Base-by-base conservation (phyloP, 92 coral and sea anemone genomes). In the Zoanthus solanderi region DNA sequence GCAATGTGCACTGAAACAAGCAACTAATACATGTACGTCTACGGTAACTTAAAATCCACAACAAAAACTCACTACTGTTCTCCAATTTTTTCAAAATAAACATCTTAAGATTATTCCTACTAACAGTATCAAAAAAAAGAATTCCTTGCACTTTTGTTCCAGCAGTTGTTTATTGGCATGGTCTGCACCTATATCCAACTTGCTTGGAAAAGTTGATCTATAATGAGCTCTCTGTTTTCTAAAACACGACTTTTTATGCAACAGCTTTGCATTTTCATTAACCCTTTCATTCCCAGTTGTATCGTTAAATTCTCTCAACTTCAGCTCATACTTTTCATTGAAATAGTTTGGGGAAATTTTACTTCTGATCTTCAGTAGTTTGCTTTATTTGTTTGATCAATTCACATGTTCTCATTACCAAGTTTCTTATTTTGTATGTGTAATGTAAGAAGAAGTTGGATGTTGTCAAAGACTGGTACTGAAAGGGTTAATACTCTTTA, bases 61-160 rank as follows among this genome's bases (percentile, higher is more conserved):
- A 76, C 65, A 76, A 50, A 18, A 76, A 76, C 44, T 63, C 81
- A 76, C 5, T 76, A 7, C 50, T 74, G 3, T 18, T 74, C 45
- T 74, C 78, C 56, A 74, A 9, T 11, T 16, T 44, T 28, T 48
- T 54, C 68, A 77, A 77, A 77, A 77, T 30, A 56, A 48, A 23
- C 16, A 1, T 77, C 68, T 54, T 9, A 77, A 54, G 83, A 54
- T 77, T 77, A 45, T 77, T 29, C 13, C 23, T 16, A 77, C 68
- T 54, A 18, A 77, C 9, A 77, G 11, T 0, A 77, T 77, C 68
- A 76, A 77, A 77, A 29, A 69, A 77, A 77, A 77, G 47, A 11
- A 77, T 11, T 53, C 0, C 83, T 53, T 77, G 67, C 1, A 18
- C 83, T 57, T 37, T 76, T 76, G 78, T 74, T 30, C 31, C 58